Evolutionary conservation across 2,888 invertebrate species (phyloP).

Genomic region (Autographa pulchrina): DNA sequence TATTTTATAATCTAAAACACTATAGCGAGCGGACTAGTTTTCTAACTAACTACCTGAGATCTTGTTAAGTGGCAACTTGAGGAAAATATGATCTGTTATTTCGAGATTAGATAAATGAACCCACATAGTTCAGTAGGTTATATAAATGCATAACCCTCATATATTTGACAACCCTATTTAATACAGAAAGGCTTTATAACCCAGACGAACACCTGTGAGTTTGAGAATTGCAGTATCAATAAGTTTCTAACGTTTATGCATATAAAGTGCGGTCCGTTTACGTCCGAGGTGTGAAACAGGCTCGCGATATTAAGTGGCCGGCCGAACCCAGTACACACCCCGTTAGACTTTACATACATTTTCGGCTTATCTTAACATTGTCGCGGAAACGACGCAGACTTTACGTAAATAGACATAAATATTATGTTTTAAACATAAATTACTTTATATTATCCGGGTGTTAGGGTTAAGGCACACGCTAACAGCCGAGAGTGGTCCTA

Average conservation of each 20-base stretch:
- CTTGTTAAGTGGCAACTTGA: too few species aligned
- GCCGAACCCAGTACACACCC: slow-evolving; percentile 66
- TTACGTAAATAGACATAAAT: slow-evolving; percentile 76
- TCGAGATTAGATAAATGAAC: too few species aligned
- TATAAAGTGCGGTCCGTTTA: slow-evolving; percentile 45
- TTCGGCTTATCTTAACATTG: slow-evolving; percentile 74
- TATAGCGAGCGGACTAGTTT: too few species aligned
- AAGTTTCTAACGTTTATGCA: slow-evolving; percentile 42
- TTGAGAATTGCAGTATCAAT: slow-evolving; percentile 26
- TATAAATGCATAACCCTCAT: too few species aligned
- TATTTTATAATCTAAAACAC: too few species aligned
- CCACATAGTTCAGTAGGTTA: too few species aligned
- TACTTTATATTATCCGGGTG: slow-evolving; percentile 57
- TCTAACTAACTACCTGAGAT: too few species aligned
- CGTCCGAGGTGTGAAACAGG: slow-evolving; percentile 46
- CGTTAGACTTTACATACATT: slow-evolving; percentile 65
- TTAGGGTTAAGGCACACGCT: slow-evolving; percentile 28
- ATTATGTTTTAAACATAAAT: slow-evolving; percentile 73
- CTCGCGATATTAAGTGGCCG: slow-evolving; percentile 49
- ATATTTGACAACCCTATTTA: background rate
- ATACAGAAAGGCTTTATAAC: background rate
- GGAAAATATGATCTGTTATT: too few species aligned
- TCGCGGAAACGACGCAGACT: slow-evolving; percentile 74
- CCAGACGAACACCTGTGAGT: slow-evolving; percentile 6
- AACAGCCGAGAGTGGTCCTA: background rate